Conservation (phyloP, 1,140 invertebrate species). For the Polyergus mexicanus region DNA sequence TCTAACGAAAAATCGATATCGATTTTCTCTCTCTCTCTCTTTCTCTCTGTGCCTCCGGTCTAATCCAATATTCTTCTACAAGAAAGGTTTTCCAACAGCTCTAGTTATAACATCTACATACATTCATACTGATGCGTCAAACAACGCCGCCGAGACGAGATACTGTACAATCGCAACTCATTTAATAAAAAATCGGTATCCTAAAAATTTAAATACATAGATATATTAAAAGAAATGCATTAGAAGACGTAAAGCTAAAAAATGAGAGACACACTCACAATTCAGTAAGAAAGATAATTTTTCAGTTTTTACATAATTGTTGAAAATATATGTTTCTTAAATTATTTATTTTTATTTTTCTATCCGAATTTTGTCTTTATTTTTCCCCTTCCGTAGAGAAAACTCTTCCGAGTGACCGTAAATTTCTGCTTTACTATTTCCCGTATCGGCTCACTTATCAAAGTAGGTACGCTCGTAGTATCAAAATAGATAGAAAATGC, state of each 20-base stretch:
- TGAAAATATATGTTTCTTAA: no score
- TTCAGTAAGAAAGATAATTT: no score
- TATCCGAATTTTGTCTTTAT: not conserved
- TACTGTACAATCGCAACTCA: not conserved
- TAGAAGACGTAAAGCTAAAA: not conserved
- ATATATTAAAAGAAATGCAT: not conserved
- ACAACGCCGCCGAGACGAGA: not conserved
- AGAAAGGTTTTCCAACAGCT: conserved; percentile 18
- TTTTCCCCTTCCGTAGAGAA: not conserved
- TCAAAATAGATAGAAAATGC: conserved; percentile 56
- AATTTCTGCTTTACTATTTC: conserved; percentile 10
- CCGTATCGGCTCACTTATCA: conserved; percentile 30
- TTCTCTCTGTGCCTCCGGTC: not conserved
- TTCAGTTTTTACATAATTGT: no score
- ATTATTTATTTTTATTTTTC: not conserved
- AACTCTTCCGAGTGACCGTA: conserved; percentile 22
- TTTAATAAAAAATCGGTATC: not conserved
- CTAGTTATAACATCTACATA: conserved; percentile 4
- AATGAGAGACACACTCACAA: no score
- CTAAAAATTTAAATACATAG: not conserved
- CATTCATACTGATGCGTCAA: not conserved
- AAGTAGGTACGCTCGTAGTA: not conserved
- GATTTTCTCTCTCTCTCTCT: not conserved
- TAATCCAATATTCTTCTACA: conserved; percentile 41
- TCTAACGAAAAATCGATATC: conserved; percentile 60